Base-by-base conservation (phyloP, 2,113 vertebrate genomes). In the Paradisaea rubra region DNA sequence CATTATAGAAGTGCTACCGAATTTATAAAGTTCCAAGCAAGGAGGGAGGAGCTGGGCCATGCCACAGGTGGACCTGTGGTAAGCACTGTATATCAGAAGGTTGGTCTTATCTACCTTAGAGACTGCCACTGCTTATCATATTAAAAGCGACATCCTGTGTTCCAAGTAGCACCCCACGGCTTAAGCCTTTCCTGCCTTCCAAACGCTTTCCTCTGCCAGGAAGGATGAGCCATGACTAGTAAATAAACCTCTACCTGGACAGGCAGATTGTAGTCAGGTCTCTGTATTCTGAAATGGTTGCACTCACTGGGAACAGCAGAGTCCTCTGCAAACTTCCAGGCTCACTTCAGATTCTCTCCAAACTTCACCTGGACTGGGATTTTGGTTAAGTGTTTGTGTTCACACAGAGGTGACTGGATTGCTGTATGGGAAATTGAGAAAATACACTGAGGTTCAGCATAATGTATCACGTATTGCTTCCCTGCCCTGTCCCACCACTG, bases 381-480 rank as follows among this genome's bases (percentile, higher is more conserved):
- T 83, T 59, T 69, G 22, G 30, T 53, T 39, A 24, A 80, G 13
- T 4, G 1, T 60, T 73, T 72, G 41, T 59, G 16, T 69, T 88
- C 45, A 28, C n/a, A 5, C 13, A 59, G n/a, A 47, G 37, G 22
- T 59, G 44, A 76, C 53, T 47, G 44, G 20, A 25, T 45, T 60
- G 42, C n/a, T 77, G 13, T 19, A 15, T 23, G 20, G 28, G 35
- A 77, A 92, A 73, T 1, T 9, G 35, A 45, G 57, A 56, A 41
- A 42, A 52, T 39, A 30, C 35, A 4, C 31, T 27, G 15, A 78
- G 12, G 30, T 59, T 85, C 27, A 78, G 39, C 19, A 42, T 27
- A 11, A 4, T 5, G 2, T 14, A 12, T 24, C 42, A 17, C 0
- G 0, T 9, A 8, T 11, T 60, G 23, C 30, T 74, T 50, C 49